phyloP scores from a whole-genome alignment of 2,797 vertebrate genomes.

The Trematomus bernacchii region DNA sequence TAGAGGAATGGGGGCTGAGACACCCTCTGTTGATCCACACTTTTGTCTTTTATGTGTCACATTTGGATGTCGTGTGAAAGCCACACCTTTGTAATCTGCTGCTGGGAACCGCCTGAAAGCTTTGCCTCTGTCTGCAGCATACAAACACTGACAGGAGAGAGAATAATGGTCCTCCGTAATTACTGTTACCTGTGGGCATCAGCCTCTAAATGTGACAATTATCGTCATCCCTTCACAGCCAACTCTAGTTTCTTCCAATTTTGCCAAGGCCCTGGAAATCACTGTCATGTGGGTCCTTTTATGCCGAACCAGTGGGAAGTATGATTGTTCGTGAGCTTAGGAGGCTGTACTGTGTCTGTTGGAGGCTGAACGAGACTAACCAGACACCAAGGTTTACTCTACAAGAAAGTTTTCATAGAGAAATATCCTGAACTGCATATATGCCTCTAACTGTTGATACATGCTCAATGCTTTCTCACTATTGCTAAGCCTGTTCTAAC shows the following conservation, averaged over 20 bases:
- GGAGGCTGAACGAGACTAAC: constrained; percentile 26
- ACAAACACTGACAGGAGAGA: constrained; percentile 63
- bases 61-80: constrained; percentile 87
- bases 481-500: no score
- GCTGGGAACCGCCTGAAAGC: constrained; percentile 83
- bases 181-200: constrained; percentile 84
- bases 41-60: constrained; percentile 95
- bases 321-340: constrained; percentile 56
- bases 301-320: constrained; percentile 58
- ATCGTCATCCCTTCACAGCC: constrained; percentile 64
- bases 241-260: constrained; percentile 59
- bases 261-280: constrained; percentile 59
- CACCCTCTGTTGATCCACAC: constrained; percentile 94
- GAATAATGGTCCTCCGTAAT: constrained; percentile 80
- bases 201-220: constrained; percentile 84
- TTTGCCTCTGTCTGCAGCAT: constrained; percentile 59
- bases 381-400: constrained; percentile 36
- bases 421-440: neutral
- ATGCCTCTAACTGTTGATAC: constrained; percentile 3
- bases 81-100: constrained; percentile 93
- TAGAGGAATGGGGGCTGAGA: constrained; percentile 93
- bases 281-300: constrained; percentile 60
- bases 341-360: constrained; percentile 35
- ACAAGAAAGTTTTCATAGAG: constrained; percentile 28
- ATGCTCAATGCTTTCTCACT: no score